These are phyloP conservation scores for Apogon talboti DNA, from an alignment of 2,797 vertebrate species.

Conservation along the genomic window DNA sequence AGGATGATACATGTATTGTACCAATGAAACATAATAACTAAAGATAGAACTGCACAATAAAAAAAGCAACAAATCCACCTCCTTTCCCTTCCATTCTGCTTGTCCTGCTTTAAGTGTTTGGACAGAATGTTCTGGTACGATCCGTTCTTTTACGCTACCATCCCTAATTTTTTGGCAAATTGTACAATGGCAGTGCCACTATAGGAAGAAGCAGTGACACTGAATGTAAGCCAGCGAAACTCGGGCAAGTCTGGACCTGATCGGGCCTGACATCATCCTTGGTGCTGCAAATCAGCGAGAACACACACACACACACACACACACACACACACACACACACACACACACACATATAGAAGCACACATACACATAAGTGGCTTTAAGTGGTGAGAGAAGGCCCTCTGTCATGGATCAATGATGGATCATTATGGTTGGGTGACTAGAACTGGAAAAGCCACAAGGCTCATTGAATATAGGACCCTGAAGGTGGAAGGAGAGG, in stretches of 20 bases:
- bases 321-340: conserved; percentile 27
- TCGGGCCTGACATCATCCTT: conserved; percentile 33
- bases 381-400: conserved; percentile 56
- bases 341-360: conserved; percentile 26
- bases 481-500: conserved; percentile 45
- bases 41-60: conserved; percentile 1
- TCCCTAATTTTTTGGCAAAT: conserved; percentile 21
- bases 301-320: conserved; percentile 22
- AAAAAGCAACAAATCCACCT: neutral
- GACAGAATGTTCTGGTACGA: too few species aligned
- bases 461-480: conserved; percentile 43
- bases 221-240: conserved; percentile 51
- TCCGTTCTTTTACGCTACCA: neutral
- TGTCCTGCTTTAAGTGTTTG: too few species aligned
- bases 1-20: neutral
- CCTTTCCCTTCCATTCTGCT: too few species aligned
- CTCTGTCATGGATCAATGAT: conserved; percentile 62
- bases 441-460: conserved; percentile 39
- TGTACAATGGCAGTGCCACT: conserved; percentile 12
- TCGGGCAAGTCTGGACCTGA: conserved; percentile 50
- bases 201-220: conserved; percentile 30
- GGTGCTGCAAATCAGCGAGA: conserved; percentile 25
- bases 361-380: conserved; percentile 37
- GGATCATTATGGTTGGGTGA: conserved; percentile 62
- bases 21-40: neutral